phyloP scores from a whole-genome alignment of 2,888 invertebrate genomes.

The Alviniconcha strummeri region DNA sequence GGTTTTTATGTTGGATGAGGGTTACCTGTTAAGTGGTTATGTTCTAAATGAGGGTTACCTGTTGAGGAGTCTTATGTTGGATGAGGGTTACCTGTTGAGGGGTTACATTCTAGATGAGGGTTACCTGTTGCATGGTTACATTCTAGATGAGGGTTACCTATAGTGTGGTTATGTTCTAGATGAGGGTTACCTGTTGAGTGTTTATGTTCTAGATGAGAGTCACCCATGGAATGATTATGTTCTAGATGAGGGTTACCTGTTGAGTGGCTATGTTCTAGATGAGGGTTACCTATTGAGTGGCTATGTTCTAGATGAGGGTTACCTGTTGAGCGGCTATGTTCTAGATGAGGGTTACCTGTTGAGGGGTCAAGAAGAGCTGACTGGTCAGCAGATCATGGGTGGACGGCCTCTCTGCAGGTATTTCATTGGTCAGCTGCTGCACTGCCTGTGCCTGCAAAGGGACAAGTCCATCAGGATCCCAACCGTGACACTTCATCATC shows the following conservation, averaged over 20 bases:
- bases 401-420: constrained; percentile 56
- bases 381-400: constrained; percentile 57
- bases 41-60: no score
- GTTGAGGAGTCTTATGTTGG: no score
- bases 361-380: constrained; percentile 60
- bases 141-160: constrained; percentile 45
- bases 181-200: not conserved
- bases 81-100: constrained; percentile 55
- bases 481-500: no score
- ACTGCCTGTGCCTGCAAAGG: constrained; percentile 49
- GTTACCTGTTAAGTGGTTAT: no score
- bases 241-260: no score
- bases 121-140: constrained; percentile 56
- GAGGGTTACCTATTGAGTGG: no score
- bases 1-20: no score
- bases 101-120: constrained; percentile 34
- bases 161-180: constrained; percentile 42
- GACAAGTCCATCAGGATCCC: not conserved
- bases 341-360: constrained; percentile 49
- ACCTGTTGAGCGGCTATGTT: no score
- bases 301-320: no score
- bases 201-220: no score
- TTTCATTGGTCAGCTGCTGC: constrained; percentile 47
- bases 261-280: no score
- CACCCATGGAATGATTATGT: no score